Evolutionary conservation across 2,797 vertebrate genomes (phyloP).

Genomic region (Phrynocephalus vlangalii): DNA sequence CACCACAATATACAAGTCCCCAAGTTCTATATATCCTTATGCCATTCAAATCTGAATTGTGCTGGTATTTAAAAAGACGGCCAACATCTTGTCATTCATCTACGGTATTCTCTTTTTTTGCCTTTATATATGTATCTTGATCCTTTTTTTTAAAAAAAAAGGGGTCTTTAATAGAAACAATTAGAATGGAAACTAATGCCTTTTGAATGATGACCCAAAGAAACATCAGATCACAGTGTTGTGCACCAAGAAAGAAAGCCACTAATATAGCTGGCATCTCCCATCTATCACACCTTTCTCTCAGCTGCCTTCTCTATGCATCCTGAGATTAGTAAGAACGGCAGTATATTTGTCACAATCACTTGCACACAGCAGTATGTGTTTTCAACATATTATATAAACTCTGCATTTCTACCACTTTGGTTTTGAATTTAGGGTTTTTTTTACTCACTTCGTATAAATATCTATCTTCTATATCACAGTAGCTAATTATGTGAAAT

Average conservation of each 20-base stretch:
- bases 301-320: not conserved
- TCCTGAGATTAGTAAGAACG: not conserved
- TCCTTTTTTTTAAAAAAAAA: constrained; percentile 2
- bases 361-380: not conserved
- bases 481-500: not conserved
- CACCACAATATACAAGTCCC: no score
- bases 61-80: no score
- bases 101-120: not conserved
- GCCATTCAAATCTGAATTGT: no score
- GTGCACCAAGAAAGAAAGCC: not conserved
- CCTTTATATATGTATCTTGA: constrained; percentile 44
- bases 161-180: constrained; percentile 45
- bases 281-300: not conserved
- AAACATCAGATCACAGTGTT: not conserved
- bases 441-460: constrained; percentile 7
- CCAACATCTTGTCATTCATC: not conserved
- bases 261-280: constrained; percentile 12
- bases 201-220: not conserved
- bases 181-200: constrained; percentile 19
- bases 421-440: not conserved
- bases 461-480: not conserved
- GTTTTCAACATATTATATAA: constrained; percentile 9
- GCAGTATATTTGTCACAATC: not conserved
- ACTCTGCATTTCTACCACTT: constrained; percentile 1
- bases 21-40: no score